A percentile compares a stretch with the other conserved stretches of the same genome.
These are phyloP conservation scores for Damaliscus lunatus DNA, from an alignment of 2,113 vertebrate species.

Conservation along the genomic window DNA sequence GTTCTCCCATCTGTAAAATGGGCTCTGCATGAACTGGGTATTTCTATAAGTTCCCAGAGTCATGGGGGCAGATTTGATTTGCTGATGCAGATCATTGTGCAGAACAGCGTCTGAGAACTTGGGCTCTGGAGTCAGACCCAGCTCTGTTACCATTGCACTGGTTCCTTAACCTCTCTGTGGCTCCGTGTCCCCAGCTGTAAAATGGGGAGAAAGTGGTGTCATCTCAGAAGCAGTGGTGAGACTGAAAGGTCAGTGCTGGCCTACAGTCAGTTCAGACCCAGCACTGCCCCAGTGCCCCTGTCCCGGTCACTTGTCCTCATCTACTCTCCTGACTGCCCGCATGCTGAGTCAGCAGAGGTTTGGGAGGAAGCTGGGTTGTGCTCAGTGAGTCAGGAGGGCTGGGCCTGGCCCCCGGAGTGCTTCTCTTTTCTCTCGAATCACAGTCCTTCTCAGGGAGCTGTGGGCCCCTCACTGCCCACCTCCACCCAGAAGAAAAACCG, in stretches of 20 bases:
- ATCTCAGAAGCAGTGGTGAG: background rate
- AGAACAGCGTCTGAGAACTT: background rate
- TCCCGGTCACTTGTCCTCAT: background rate
- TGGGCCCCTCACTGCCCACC: background rate
- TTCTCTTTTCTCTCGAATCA: slow-evolving; percentile 43
- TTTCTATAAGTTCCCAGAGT: background rate
- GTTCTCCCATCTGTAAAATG: background rate
- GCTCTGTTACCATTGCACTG: background rate
- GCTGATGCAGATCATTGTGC: background rate
- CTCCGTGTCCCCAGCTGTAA: background rate
- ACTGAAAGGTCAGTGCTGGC: background rate
- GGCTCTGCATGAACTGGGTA: background rate
- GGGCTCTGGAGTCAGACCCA: background rate
- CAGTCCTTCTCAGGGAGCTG: background rate
- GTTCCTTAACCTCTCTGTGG: background rate
- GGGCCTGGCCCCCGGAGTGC: background rate
- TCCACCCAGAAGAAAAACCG: background rate
- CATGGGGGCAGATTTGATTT: background rate
- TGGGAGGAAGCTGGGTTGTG: slow-evolving; percentile 17
- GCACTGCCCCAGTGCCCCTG: background rate
- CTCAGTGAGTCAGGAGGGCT: background rate
- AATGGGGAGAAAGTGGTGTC: background rate
- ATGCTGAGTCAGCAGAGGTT: background rate
- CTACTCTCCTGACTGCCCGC: background rate
- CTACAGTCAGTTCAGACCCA: background rate